Evolutionary conservation across 2,797 vertebrate genomes (phyloP), one percentile per base, ranked within the genome.

Genomic region (Peromyscus nudipes): DNA sequence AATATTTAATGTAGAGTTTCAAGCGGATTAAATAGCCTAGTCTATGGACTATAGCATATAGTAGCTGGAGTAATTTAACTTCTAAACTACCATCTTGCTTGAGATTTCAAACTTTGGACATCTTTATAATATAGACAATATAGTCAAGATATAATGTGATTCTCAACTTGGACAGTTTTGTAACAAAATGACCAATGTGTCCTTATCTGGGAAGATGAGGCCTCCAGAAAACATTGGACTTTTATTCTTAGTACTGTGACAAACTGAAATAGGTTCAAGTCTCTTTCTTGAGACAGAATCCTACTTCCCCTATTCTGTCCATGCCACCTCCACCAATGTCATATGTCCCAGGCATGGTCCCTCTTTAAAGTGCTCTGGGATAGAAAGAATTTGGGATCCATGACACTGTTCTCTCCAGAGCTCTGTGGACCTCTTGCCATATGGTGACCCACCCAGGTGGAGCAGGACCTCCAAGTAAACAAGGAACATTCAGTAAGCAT

Each of bases 201-300:
- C 57, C 64, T 27, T 27, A 80, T 71, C 57, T 73, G 55, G 62
- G 90, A 81, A 65, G 57, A 85, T 0, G 3, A 84, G 40, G 17
- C 17, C 86, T 89, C 43, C 16, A 89, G 79, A 91, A 88, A 91
- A 87, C 23, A 49, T 8, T 55, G 12, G 16, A 87, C 79, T 90
- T 89, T n/a, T 55, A 79, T 60, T 65, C 40, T 92, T 77, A 52
- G 25, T 76, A 79, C 77, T 95, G 55, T 80, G 65, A 94, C 29
- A 95, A 91, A 88, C 13, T 29, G 34, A 79, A 55, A 79, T 71
- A 37, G 21, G 62, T 71, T 77, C n/a, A 34, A 55, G 34, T 27
- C 29, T 57, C 64, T 80, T 89, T 92, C 49, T 83, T 12, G 17
- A 52, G 14, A 62, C 6, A 93, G 69, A 91, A 76, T 16, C 55